Percentiles rank a stretch among this genome's conserved stretches.
Conservation (phyloP, 2,113 vertebrate genomes). For the Pelecanoides urinatrix region DNA sequence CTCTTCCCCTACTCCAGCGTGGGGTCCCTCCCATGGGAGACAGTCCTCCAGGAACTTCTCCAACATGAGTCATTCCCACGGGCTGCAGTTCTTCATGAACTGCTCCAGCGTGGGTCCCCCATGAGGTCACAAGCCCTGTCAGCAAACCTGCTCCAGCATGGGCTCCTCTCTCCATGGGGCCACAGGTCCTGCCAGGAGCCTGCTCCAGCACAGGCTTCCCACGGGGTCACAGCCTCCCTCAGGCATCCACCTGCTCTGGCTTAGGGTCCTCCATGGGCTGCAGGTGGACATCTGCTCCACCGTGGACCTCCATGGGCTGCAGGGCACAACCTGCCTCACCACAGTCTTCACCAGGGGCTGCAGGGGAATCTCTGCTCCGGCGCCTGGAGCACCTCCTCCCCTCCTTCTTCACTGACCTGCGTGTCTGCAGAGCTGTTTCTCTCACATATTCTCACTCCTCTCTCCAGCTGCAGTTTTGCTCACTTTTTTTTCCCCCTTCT, state of each 20-base stretch:
- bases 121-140: neutral
- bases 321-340: neutral
- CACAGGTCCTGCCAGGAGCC: no score
- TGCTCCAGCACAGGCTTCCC: neutral
- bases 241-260: neutral
- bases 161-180: no score
- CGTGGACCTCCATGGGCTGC: neutral
- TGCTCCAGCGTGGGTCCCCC: neutral
- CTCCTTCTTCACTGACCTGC: neutral
- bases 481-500: neutral
- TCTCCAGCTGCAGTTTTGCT: neutral
- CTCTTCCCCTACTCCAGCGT: neutral
- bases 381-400: neutral
- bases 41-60: neutral
- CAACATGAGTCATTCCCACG: neutral
- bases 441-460: neutral
- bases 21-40: neutral
- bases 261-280: neutral
- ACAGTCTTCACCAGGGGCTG: neutral
- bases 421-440: neutral
- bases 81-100: neutral
- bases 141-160: neutral
- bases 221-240: neutral
- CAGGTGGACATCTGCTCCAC: neutral
- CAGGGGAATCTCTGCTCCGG: neutral